Evolutionary conservation across 2,888 invertebrate species (phyloP), one percentile per base, ranked within the genome.

Genomic region (Ichneumoninae sp.): DNA sequence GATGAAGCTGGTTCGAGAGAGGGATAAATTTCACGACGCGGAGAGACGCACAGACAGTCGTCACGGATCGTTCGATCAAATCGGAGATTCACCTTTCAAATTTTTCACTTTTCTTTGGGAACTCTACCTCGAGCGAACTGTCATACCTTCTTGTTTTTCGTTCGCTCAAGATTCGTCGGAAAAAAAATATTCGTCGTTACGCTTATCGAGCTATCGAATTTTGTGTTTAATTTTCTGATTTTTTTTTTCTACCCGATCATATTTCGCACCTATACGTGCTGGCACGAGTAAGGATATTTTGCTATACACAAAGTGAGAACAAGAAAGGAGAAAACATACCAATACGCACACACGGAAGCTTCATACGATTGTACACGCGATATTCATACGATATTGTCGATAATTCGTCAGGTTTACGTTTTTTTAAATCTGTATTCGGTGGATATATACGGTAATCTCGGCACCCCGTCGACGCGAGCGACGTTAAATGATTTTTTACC

Each of bases 271-370:
- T 57, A 33, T 65, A 85, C 87, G 83, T 87, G 80, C 86, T 60
- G 83, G 86, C 87, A 85, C 85, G 83, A 86, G 82, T 82, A 80
- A 83, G 77, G 75, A 83, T 85, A 86, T 79, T 79, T 81, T 80
- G 75, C 70, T 77, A 79, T 75, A 79, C 74, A 54, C 16, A 80
- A 47, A 50, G 36, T 50, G 73, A 47, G 50, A 69, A 33, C 60
- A 52, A 68, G 44, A n/a, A 60, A 50, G 4, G 13, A 16, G 10
- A 57, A 81, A 81, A 33, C 40, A 47, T 26, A 75, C 65, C 54
- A 19, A 80, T 74, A 16, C 83, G 83, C 85, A 85, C 79, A 77
- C 19, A 78, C 52, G 69, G 40, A 71, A 63, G 52, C 57, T 79
- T 71, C 63, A 36, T 65, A 52, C 57, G 47, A 79, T 79, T 71